phyloP scores from a whole-genome alignment of 2,797 vertebrate genomes.

The Bryconaethiops microstoma region DNA sequence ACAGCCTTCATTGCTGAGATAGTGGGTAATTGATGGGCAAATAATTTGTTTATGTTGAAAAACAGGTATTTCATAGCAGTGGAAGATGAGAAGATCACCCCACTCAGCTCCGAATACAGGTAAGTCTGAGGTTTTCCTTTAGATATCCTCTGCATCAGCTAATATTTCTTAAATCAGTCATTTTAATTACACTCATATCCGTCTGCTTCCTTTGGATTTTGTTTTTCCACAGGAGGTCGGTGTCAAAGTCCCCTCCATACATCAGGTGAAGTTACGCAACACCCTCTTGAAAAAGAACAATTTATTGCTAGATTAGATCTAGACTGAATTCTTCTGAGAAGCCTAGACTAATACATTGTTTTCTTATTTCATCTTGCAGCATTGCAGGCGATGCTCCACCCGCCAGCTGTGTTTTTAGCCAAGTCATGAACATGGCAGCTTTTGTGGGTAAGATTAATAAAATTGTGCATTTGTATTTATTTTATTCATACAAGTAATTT shows the following conservation, averaged over 20 bases:
- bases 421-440: conserved; percentile 91
- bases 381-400: conserved; percentile 87
- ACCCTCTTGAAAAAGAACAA: neutral
- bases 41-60: conserved; percentile 22
- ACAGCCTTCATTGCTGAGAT: neutral
- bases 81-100: conserved; percentile 78
- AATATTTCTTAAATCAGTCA: neutral
- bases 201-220: conserved; percentile 32
- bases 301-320: neutral
- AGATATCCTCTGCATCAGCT: neutral
- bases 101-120: conserved; percentile 80
- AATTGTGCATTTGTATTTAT: neutral
- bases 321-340: neutral
- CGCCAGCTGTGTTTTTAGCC: conserved; percentile 91
- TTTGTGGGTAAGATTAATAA: conserved; percentile 82
- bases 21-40: neutral
- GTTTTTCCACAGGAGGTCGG: conserved; percentile 68
- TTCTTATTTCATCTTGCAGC: conserved; percentile 69
- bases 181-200: conserved; percentile 14
- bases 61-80: conserved; percentile 89
- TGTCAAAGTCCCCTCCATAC: conserved; percentile 81
- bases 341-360: neutral
- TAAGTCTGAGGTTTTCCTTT: conserved; percentile 64
- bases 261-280: conserved; percentile 80
- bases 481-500: neutral